phyloP scores from a whole-genome alignment of 1,140 invertebrate species.

The Megalopta genalis region DNA sequence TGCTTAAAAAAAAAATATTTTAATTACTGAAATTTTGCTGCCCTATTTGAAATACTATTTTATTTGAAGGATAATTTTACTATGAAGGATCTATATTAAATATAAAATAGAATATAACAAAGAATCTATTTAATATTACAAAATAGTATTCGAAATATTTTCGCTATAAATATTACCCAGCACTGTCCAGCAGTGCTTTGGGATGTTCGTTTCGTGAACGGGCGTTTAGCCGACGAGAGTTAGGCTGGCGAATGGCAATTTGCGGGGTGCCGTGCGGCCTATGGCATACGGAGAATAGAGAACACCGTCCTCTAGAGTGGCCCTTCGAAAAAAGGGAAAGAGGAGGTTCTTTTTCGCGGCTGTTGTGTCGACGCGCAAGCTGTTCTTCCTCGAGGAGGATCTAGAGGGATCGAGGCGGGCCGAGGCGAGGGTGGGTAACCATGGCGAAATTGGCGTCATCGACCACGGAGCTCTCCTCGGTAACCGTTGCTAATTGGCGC shows the following conservation, averaged over 20 bases:
- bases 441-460: constrained; percentile 49
- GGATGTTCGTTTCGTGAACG: constrained; percentile 13
- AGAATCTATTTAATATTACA: no score
- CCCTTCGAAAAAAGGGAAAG: constrained; percentile 31
- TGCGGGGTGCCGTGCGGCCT: background rate
- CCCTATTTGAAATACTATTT: no score
- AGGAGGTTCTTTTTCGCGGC: no score
- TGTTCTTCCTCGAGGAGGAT: no score
- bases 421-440: constrained; percentile 43
- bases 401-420: no score
- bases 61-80: no score
- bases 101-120: no score
- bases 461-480: constrained; percentile 21
- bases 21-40: no score
- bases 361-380: constrained; percentile 44
- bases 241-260: constrained; percentile 41
- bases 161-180: no score
- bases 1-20: no score
- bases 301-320: background rate
- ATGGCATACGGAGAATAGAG: constrained; percentile 6
- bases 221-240: constrained; percentile 44
- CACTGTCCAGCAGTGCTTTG: constrained; percentile 1
- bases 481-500: constrained; percentile 50
- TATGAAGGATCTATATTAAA: no score
- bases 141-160: no score